Percentiles rank a stretch among this genome's conserved stretches.
Evolutionary conservation across 2,113 vertebrate species (phyloP).

Genomic region (Phocoena sinus): DNA sequence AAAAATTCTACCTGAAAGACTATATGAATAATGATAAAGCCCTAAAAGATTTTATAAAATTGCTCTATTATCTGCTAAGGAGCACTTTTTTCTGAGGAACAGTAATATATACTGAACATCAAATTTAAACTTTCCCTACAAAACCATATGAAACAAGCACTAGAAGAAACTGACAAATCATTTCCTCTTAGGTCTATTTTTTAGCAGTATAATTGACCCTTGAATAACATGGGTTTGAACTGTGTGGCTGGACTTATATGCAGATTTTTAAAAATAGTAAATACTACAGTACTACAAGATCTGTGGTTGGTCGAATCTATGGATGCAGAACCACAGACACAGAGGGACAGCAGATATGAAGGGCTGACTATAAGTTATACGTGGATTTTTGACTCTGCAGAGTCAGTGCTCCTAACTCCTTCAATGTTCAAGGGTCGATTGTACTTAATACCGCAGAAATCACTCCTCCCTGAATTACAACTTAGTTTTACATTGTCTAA

Average conservation of each 20-base stretch:
- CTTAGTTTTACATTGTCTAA: background rate
- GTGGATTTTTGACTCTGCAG: too few species aligned
- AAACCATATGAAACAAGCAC: background rate
- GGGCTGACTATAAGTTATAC: too few species aligned
- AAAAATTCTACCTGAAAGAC: background rate
- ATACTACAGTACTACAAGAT: too few species aligned
- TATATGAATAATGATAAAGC: background rate
- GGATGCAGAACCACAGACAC: too few species aligned
- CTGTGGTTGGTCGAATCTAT: too few species aligned
- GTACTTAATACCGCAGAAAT: slow-evolving; percentile 3
- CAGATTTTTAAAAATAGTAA: too few species aligned
- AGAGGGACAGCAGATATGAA: too few species aligned
- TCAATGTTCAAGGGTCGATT: too few species aligned
- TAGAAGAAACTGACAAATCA: background rate
- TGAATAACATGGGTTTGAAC: too few species aligned
- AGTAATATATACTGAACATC: background rate
- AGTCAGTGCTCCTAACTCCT: too few species aligned
- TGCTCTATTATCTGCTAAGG: background rate
- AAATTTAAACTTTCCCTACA: slow-evolving; percentile 38
- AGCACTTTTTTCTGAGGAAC: background rate
- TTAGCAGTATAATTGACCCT: background rate
- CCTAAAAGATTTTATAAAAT: background rate
- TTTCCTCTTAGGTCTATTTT: background rate
- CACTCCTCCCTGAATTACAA: background rate
- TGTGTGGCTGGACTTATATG: too few species aligned